Evolutionary conservation across 2,888 invertebrate species (phyloP).

Genomic region (Stictocephala bisonia): DNA sequence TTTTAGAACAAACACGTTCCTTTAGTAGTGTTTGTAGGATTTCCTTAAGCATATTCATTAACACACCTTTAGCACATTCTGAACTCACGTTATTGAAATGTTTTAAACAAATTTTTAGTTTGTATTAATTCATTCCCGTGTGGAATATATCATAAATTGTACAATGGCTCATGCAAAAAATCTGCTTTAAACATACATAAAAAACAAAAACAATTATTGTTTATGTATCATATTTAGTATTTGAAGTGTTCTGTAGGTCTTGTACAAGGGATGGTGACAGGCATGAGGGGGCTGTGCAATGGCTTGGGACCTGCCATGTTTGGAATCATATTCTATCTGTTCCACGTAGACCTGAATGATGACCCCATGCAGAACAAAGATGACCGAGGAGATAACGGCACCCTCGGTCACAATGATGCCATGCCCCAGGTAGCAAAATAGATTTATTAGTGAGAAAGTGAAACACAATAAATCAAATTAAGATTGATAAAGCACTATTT

Average conservation of each 20-base stretch:
- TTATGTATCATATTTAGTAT: too few relatives aligned
- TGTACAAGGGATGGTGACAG: constrained; percentile 98
- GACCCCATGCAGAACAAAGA: constrained; percentile 67
- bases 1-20: too few relatives aligned
- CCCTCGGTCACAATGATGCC: constrained; percentile 66
- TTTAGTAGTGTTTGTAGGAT: too few relatives aligned
- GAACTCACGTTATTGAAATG: too few relatives aligned
- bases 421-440: constrained; percentile 66
- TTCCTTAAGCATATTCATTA: too few relatives aligned
- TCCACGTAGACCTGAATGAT: constrained; percentile 96
- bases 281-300: constrained; percentile 97
- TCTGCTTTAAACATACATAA: not conserved
- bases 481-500: too few relatives aligned
- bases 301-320: constrained; percentile 99
- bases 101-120: too few relatives aligned
- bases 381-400: constrained; percentile 70
- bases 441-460: not conserved
- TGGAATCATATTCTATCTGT: constrained; percentile 97
- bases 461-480: not conserved
- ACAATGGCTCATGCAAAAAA: too few relatives aligned
- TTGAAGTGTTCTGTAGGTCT: too few relatives aligned
- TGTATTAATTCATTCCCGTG: too few relatives aligned
- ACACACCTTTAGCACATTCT: too few relatives aligned
- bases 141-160: too few relatives aligned
- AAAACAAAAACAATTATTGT: constrained; percentile 5